Conservation (phyloP, 2,888 invertebrate species). For the Volucella zonaria region DNA sequence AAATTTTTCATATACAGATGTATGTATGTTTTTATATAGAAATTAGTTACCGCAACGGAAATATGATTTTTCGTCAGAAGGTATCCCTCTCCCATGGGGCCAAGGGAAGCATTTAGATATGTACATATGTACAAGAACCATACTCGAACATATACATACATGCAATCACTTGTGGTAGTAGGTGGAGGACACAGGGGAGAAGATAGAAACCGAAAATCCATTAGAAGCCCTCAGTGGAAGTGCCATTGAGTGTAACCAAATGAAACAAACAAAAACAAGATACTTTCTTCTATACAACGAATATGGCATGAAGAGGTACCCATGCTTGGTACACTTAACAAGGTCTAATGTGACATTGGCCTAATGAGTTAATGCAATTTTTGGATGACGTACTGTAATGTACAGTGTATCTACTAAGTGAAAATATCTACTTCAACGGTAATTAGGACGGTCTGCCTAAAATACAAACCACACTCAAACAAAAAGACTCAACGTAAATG, state of each 20-base stretch:
- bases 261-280: constrained; percentile 33
- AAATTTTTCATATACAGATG: constrained; percentile 62
- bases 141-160: no score
- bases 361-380: constrained; percentile 71
- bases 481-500: neutral
- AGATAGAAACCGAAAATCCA: constrained; percentile 52
- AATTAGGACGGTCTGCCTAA: constrained; percentile 18
- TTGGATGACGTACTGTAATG: constrained; percentile 28
- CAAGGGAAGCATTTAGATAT: neutral
- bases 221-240: constrained; percentile 56
- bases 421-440: constrained; percentile 12
- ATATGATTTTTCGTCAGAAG: constrained; percentile 70
- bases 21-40: constrained; percentile 35
- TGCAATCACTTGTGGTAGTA: no score
- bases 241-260: constrained; percentile 49
- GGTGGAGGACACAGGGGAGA: constrained; percentile 23
- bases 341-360: constrained; percentile 65
- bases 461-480: neutral
- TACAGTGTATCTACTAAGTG: constrained; percentile 31
- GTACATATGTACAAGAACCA: neutral
- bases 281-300: constrained; percentile 25
- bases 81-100: constrained; percentile 29
- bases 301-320: constrained; percentile 12
- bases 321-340: constrained; percentile 14
- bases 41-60: constrained; percentile 72